phyloP scores from a whole-genome alignment of 1,140 invertebrate species.

The Listronotus bonariensis region DNA sequence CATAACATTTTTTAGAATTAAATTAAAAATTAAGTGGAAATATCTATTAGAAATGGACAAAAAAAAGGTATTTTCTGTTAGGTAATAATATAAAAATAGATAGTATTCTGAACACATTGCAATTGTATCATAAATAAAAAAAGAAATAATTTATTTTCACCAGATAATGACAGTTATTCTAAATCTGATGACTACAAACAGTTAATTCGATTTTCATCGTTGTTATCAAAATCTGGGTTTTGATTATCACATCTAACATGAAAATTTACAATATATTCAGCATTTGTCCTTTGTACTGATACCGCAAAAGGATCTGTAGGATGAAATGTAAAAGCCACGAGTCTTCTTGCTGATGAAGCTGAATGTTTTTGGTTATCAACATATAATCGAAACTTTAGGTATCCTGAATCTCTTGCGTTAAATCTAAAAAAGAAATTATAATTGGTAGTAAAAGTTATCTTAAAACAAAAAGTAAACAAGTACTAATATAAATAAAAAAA shows the following conservation, averaged over 20 bases:
- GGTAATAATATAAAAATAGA: too few species aligned
- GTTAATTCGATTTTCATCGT: slow-evolving; percentile 23
- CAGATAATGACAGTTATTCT: too few species aligned
- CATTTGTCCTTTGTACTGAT: slow-evolving; percentile 91
- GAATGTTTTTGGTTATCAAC: slow-evolving; percentile 70
- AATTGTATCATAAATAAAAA: too few species aligned
- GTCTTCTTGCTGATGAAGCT: slow-evolving; percentile 67
- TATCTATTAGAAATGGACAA: too few species aligned
- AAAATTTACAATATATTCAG: slow-evolving; percentile 96
- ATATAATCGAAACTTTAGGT: slow-evolving; percentile 88
- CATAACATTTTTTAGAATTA: too few species aligned
- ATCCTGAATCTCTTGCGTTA: slow-evolving; percentile 85
- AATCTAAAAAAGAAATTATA: slow-evolving; percentile 59
- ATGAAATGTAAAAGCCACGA: slow-evolving; percentile 98
- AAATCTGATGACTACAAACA: slow-evolving; percentile 7
- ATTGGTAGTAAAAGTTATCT: slow-evolving; percentile 59
- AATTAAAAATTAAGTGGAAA: too few species aligned
- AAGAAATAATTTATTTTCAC: too few species aligned
- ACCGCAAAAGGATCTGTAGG: slow-evolving; percentile 95
- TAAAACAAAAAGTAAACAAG: neutral
- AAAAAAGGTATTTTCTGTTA: too few species aligned
- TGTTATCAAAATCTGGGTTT: slow-evolving; percentile 19
- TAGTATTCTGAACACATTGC: too few species aligned
- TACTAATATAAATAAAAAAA: too few species aligned
- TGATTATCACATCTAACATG: slow-evolving; percentile 70